These are phyloP conservation scores for Dioctria linearis DNA, from an alignment of 2,888 invertebrate species.

Conservation along the genomic window DNA sequence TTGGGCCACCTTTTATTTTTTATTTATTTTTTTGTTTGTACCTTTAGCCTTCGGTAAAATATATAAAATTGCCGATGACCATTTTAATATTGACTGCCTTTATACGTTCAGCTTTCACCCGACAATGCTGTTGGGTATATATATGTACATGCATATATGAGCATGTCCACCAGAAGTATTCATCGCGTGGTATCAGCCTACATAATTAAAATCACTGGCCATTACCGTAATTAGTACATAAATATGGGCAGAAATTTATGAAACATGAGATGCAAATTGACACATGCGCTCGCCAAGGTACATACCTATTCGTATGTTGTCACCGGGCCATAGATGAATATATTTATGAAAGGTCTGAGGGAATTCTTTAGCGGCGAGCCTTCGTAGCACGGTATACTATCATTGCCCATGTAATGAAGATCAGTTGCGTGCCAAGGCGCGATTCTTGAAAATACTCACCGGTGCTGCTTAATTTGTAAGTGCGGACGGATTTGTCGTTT, in stretches of 20 bases:
- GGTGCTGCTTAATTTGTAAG: conserved; percentile 36
- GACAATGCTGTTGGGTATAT: background rate
- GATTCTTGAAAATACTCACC: conserved; percentile 19
- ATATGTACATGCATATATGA: background rate
- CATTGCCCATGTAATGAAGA: conserved; percentile 30
- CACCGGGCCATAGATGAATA: conserved; percentile 6
- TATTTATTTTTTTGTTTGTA: background rate
- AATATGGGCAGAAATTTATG: conserved; percentile 47
- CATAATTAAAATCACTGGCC: conserved; percentile 48
- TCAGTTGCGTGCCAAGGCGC: conserved; percentile 34
- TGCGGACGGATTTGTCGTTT: conserved; percentile 38
- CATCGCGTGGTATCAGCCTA: conserved; percentile 43
- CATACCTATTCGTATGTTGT: background rate
- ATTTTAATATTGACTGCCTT: background rate
- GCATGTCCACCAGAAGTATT: conserved; percentile 17
- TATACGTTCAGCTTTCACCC: conserved; percentile 14
- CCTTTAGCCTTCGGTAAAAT: background rate
- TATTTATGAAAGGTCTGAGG: background rate
- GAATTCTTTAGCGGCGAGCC: conserved; percentile 23
- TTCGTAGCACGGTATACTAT: conserved; percentile 10
- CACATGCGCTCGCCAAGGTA: background rate
- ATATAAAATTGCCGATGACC: conserved; percentile 9
- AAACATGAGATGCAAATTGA: conserved; percentile 47
- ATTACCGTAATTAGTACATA: conserved; percentile 49
- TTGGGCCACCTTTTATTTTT: too few species aligned